A percentile compares a stretch with the other conserved stretches of the same genome.
phyloP scores from a whole-genome alignment of 1,140 invertebrate genomes.

The Apis florea region DNA sequence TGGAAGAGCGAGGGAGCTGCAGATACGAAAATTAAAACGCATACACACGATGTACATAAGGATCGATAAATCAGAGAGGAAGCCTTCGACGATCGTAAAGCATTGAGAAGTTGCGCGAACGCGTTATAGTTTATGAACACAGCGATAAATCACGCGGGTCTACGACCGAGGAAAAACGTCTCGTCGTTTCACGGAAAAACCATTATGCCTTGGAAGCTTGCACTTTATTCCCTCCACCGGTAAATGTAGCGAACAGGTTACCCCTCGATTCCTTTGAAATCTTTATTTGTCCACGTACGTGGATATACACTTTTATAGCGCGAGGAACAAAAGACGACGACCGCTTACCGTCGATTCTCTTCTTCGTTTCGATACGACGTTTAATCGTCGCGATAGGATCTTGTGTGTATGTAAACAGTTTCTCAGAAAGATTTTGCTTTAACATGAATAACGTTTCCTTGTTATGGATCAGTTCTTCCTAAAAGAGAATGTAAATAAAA shows the following conservation, averaged over 20 bases:
- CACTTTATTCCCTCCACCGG: slow-evolving; percentile 25
- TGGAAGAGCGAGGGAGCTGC: no score
- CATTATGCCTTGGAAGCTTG: slow-evolving; percentile 5
- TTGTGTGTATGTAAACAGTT: no score
- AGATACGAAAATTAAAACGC: slow-evolving; percentile 35
- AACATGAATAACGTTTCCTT: no score
- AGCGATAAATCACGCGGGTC: slow-evolving; percentile 36
- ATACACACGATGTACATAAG: neutral
- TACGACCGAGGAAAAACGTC: slow-evolving; percentile 44
- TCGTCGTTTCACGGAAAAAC: slow-evolving; percentile 33
- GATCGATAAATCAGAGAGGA: slow-evolving; percentile 34
- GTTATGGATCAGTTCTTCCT: no score
- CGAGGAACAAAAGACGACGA: no score
- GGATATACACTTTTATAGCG: neutral
- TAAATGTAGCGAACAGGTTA: slow-evolving; percentile 22
- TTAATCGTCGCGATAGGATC: no score
- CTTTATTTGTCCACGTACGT: slow-evolving; percentile 1
- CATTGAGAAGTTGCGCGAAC: slow-evolving; percentile 44
- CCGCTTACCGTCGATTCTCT: neutral
- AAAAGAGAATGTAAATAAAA: no score
- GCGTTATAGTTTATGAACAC: slow-evolving; percentile 44
- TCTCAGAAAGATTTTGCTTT: no score
- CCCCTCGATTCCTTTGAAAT: slow-evolving; percentile 10
- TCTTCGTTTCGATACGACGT: neutral
- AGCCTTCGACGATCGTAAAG: slow-evolving; percentile 43